Conservation (phyloP, 23 tunicate species). For the Clavelina lepadiformis region DNA sequence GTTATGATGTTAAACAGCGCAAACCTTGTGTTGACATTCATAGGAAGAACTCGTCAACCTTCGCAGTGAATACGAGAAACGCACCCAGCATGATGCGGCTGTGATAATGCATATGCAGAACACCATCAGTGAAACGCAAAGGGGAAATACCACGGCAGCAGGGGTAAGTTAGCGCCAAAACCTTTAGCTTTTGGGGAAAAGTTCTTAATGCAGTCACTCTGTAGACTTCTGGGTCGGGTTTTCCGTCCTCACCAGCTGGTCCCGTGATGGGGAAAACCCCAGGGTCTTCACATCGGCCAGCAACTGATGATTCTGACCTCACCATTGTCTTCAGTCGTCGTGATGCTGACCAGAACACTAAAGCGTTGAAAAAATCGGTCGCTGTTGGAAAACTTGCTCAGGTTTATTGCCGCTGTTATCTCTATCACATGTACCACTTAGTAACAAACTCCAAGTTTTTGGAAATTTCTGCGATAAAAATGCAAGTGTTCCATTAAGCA, state of each 20-base stretch:
- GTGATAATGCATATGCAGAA: slow-evolving; percentile 80
- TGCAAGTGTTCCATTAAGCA: no score
- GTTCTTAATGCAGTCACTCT: background rate
- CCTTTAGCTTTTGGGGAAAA: background rate
- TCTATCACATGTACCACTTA: no score
- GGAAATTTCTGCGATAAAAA: no score
- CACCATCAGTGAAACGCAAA: slow-evolving; percentile 49
- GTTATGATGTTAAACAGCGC: no score
- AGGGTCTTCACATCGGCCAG: background rate
- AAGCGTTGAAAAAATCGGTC: slow-evolving; percentile 54
- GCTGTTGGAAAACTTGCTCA: slow-evolving; percentile 51
- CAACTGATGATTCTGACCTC: slow-evolving; percentile 42
- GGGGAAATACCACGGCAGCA: slow-evolving; percentile 43
- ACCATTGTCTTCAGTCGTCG: slow-evolving; percentile 69
- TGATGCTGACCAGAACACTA: slow-evolving; percentile 73
- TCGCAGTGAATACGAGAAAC: slow-evolving; percentile 39
- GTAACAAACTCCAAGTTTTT: no score
- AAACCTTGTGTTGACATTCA: background rate
- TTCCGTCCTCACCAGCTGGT: slow-evolving; percentile 55
- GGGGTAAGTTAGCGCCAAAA: slow-evolving; percentile 21
- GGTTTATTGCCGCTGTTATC: slow-evolving; percentile 21
- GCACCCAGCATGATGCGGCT: slow-evolving; percentile 66
- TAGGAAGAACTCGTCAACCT: slow-evolving; percentile 36
- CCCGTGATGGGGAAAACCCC: slow-evolving; percentile 31
- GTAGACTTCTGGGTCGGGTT: slow-evolving; percentile 48